phyloP scores from a whole-genome alignment of 1,140 invertebrate species.

The Sinella curviseta region DNA sequence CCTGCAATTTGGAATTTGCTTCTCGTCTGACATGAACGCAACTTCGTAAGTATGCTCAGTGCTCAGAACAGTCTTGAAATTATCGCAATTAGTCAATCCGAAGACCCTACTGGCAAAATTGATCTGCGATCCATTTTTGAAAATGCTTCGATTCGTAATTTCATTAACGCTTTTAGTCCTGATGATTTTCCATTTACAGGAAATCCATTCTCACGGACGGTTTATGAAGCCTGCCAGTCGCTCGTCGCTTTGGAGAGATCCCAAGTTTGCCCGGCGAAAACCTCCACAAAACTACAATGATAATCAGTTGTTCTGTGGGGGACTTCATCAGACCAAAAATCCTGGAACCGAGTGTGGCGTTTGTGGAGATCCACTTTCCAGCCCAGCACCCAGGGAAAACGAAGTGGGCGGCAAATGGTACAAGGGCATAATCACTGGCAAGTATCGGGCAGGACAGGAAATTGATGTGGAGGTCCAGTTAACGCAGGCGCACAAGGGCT shows the following conservation, averaged over 20 bases:
- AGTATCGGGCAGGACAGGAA: conserved; percentile 48
- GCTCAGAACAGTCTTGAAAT: too few relatives aligned
- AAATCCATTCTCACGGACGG: conserved; percentile 66
- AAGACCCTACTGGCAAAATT: too few relatives aligned
- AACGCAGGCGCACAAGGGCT: conserved; percentile 55
- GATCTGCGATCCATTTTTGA: too few relatives aligned
- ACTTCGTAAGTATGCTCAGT: too few relatives aligned
- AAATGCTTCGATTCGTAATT: too few relatives aligned
- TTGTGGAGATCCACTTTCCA: conserved; percentile 57
- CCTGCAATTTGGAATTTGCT: too few relatives aligned
- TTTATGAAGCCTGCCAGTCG: conserved; percentile 81
- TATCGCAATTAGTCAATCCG: too few relatives aligned
- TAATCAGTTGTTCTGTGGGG: conserved; percentile 60
- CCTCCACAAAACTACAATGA: conserved; percentile 60
- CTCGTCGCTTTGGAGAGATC: conserved; percentile 51
- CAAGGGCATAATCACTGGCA: conserved; percentile 52
- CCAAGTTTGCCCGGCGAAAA: conserved; percentile 18
- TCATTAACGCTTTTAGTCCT: too few relatives aligned
- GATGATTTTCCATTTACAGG: too few relatives aligned
- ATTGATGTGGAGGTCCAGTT: conserved; percentile 48
- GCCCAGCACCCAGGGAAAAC: conserved; percentile 52
- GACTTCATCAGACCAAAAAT: conserved; percentile 47
- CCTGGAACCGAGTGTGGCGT: conserved; percentile 59
- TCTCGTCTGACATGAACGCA: too few relatives aligned
- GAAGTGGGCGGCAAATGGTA: conserved; percentile 52